Evolutionary conservation across 2,797 vertebrate genomes (phyloP).

Genomic region (Alcedo quadribrachys): DNA sequence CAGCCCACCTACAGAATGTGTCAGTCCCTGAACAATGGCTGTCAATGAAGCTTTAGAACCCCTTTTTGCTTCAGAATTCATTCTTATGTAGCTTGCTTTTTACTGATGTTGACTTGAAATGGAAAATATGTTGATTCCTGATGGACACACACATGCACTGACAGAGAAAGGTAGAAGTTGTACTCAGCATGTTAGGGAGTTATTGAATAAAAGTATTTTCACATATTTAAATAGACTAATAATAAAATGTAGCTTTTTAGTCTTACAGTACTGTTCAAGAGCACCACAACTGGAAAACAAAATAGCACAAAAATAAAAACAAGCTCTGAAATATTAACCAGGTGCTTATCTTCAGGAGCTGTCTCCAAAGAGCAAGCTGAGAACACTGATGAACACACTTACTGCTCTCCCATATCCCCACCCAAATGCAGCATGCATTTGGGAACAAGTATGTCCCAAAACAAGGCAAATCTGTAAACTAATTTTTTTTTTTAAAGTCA

Average conservation of each 20-base stretch:
- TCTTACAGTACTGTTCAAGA: not conserved
- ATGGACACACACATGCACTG: not conserved
- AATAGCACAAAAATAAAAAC: not conserved
- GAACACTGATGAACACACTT: not conserved
- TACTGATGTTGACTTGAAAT: not conserved
- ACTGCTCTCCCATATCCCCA: not conserved
- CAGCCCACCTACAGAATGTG: constrained; percentile 9
- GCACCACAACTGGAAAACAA: not conserved
- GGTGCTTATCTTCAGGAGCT: not conserved
- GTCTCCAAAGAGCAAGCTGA: not conserved
- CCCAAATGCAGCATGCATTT: not conserved
- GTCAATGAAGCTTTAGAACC: not conserved
- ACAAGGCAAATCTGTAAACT: not conserved
- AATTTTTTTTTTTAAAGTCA: not conserved
- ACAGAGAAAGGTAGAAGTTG: not conserved
- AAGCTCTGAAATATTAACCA: not conserved
- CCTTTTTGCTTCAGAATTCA: not conserved
- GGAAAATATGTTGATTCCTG: not conserved
- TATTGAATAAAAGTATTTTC: not conserved
- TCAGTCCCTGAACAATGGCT: not conserved
- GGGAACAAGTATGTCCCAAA: not conserved
- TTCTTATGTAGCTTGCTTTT: not conserved
- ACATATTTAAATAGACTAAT: not conserved
- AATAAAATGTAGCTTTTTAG: not conserved
- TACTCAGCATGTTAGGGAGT: not conserved